phyloP scores from a whole-genome alignment of 2,113 vertebrate genomes.

The Macheiramphus alcinus region DNA sequence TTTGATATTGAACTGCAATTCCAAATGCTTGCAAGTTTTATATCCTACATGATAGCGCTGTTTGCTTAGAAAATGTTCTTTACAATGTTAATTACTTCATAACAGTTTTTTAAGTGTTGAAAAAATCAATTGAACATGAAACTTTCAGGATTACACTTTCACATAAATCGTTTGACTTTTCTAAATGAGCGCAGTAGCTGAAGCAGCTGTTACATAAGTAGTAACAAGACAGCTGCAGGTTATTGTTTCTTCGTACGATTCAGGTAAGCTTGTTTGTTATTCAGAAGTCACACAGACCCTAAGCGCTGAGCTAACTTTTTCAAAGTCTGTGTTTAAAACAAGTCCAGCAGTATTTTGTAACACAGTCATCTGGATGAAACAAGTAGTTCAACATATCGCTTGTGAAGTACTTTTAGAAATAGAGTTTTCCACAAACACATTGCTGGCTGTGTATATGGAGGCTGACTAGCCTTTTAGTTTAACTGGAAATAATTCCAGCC shows the following conservation, averaged over 20 bases:
- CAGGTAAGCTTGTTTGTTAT: background rate
- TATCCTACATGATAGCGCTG: background rate
- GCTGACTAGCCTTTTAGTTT: background rate
- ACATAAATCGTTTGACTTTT: background rate
- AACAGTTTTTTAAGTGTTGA: background rate
- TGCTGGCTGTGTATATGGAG: background rate
- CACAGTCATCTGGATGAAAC: background rate
- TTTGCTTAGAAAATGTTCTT: background rate
- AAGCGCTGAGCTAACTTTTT: background rate
- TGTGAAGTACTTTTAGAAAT: background rate
- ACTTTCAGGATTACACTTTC: background rate
- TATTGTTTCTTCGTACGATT: background rate
- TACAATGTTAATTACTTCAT: background rate
- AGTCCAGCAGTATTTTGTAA: background rate
- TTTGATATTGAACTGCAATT: background rate
- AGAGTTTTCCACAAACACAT: background rate
- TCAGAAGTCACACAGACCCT: background rate
- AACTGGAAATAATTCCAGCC: constrained; percentile 3
- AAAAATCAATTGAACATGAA: background rate
- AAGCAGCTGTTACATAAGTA: background rate
- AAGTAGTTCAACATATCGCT: background rate
- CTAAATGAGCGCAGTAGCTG: background rate
- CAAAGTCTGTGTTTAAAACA: background rate
- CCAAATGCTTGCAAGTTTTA: background rate
- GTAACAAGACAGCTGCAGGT: background rate